These are phyloP conservation scores for Anguilla rostrata DNA, from an alignment of 2,113 vertebrate species.

Conservation along the genomic window DNA sequence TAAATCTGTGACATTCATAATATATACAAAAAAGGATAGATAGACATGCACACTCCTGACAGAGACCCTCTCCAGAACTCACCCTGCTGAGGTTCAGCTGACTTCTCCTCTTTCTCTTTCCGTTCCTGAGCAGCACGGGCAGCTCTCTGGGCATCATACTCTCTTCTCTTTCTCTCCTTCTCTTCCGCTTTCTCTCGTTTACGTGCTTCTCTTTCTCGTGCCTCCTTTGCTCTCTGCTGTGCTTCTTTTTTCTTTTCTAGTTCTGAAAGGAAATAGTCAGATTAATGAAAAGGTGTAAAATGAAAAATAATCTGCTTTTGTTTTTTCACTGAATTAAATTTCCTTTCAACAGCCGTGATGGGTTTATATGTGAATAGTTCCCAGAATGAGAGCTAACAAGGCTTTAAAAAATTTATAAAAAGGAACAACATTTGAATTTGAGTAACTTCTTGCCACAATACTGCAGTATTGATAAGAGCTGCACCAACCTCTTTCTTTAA, in stretches of 20 bases:
- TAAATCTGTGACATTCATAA: no score
- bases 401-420: neutral
- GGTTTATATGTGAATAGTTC: neutral
- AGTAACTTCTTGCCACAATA: neutral
- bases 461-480: neutral
- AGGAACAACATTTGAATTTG: neutral
- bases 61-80: slow-evolving; percentile 50
- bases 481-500: slow-evolving; percentile 74
- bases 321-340: neutral
- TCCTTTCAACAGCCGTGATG: neutral
- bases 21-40: no score
- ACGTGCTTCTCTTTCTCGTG: slow-evolving; percentile 80
- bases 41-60: neutral
- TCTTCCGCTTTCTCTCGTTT: slow-evolving; percentile 92
- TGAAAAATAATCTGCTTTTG: neutral
- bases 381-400: neutral
- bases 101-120: slow-evolving; percentile 80
- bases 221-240: slow-evolving; percentile 85
- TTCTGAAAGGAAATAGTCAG: slow-evolving; percentile 61
- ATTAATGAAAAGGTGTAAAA: neutral
- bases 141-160: slow-evolving; percentile 86
- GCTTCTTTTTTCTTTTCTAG: slow-evolving; percentile 87
- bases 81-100: slow-evolving; percentile 79
- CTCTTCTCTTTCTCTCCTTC: slow-evolving; percentile 87
- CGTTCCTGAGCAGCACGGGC: slow-evolving; percentile 66